phyloP scores from a whole-genome alignment of 2,113 vertebrate genomes.

The Jaculus jaculus region DNA sequence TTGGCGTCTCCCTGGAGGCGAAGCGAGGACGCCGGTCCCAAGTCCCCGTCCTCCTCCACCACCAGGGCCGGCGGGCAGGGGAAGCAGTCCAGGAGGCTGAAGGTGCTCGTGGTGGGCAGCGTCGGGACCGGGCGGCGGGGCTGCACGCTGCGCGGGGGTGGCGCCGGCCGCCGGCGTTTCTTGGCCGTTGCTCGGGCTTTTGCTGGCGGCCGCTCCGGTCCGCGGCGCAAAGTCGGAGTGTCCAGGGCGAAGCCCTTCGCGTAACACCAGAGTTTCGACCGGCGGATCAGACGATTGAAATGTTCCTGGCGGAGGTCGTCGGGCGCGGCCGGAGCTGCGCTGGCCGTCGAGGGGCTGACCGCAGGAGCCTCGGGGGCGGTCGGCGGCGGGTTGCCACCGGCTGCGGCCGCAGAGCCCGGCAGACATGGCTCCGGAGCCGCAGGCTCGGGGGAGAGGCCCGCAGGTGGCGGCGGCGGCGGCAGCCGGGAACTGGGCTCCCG shows the following conservation, averaged over 20 bases:
- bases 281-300: constrained; percentile 85
- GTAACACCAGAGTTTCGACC: constrained; percentile 87
- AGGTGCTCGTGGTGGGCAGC: constrained; percentile 82
- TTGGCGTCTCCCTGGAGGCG: constrained; percentile 78
- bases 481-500: constrained; percentile 60
- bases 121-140: constrained; percentile 68
- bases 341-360: constrained; percentile 47
- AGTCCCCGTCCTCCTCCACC: constrained; percentile 87
- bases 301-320: constrained; percentile 81
- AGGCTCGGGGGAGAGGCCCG: constrained; percentile 51
- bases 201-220: constrained; percentile 53
- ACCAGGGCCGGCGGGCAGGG: constrained; percentile 87
- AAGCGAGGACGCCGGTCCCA: constrained; percentile 87
- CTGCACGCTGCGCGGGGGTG: constrained; percentile 73
- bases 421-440: constrained; percentile 35
- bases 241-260: constrained; percentile 86
- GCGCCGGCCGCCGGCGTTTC: constrained; percentile 79
- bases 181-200: constrained; percentile 71
- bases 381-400: not conserved
- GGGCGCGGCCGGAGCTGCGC: not conserved
- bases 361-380: constrained; percentile 35
- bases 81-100: constrained; percentile 87
- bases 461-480: constrained; percentile 55
- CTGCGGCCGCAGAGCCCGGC: not conserved
- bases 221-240: constrained; percentile 81